phyloP scores from a whole-genome alignment of 92 coral and sea anemone genomes.

The Diadumene lineata region DNA sequence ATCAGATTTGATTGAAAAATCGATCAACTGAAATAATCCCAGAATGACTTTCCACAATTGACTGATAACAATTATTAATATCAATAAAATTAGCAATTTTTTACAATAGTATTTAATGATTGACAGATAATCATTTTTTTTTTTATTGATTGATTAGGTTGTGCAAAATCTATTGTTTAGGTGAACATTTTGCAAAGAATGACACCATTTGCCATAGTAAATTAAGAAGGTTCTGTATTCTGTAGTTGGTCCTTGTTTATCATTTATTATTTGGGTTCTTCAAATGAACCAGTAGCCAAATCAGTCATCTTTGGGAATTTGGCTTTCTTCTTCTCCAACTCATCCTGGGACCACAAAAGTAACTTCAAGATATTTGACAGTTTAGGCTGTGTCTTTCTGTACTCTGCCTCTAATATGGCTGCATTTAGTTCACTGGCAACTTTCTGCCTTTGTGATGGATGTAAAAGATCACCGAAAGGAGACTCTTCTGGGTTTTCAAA shows the following conservation, averaged over 20 bases:
- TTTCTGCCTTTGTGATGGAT: constrained; percentile 94
- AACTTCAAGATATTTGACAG: constrained; percentile 87
- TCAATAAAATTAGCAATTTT: too few relatives aligned
- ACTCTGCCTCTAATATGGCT: constrained; percentile 90
- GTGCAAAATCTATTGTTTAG: too few relatives aligned
- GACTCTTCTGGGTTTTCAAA: constrained; percentile 97
- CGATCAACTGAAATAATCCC: too few relatives aligned
- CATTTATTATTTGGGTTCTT: constrained; percentile 48
- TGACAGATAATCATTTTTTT: too few relatives aligned
- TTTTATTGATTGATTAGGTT: too few relatives aligned
- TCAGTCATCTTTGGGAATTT: constrained; percentile 98
- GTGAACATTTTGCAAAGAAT: not conserved
- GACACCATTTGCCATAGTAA: not conserved
- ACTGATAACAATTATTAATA: too few relatives aligned
- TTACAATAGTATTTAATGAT: too few relatives aligned
- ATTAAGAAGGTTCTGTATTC: too few relatives aligned
- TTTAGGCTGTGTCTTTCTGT: constrained; percentile 86
- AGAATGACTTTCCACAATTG: too few relatives aligned
- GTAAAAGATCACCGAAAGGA: constrained; percentile 90
- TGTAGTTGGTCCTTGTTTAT: too few relatives aligned
- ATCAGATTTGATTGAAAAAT: too few relatives aligned
- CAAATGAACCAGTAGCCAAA: constrained; percentile 85
- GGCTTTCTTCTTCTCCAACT: constrained; percentile 89
- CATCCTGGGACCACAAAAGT: constrained; percentile 93
- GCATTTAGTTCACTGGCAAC: constrained; percentile 99